phyloP scores from a whole-genome alignment of 2,888 invertebrate species.

The Oeneis ivallda region DNA sequence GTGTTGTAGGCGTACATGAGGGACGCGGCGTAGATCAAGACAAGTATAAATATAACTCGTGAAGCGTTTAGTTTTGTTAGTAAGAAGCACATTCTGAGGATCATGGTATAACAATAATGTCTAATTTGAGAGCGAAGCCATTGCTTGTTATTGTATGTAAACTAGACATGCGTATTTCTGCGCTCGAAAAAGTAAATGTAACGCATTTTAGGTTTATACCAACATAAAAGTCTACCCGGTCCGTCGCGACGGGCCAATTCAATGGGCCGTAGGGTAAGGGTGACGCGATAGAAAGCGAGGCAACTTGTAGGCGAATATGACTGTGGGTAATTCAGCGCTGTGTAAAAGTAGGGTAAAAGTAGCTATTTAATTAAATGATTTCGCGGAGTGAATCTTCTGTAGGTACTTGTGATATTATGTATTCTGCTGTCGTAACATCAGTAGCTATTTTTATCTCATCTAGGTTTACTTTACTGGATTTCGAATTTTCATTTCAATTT shows the following conservation, averaged over 20 bases:
- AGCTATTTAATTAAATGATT: too few species aligned
- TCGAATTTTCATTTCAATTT: background rate
- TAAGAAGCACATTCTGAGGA: slow-evolving; percentile 1
- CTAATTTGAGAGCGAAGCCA: background rate
- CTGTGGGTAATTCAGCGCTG: too few species aligned
- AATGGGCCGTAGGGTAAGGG: too few species aligned
- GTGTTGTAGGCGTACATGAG: slow-evolving; percentile 18
- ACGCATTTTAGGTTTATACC: too few species aligned
- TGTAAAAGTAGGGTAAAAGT: too few species aligned
- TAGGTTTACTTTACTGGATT: background rate
- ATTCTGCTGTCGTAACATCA: too few species aligned
- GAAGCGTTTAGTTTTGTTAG: slow-evolving; percentile 3
- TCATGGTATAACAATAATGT: background rate
- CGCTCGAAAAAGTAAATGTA: background rate
- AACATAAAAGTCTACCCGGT: too few species aligned
- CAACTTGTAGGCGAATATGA: too few species aligned
- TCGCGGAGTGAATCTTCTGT: too few species aligned
- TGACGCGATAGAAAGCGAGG: too few species aligned
- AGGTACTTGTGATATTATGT: too few species aligned
- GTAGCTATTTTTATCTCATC: background rate
- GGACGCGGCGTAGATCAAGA: background rate
- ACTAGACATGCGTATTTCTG: background rate
- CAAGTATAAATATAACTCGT: slow-evolving; percentile 16
- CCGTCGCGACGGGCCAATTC: too few species aligned
- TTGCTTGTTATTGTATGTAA: background rate